These are phyloP conservation scores for Rhombomys opimus DNA, from an alignment of 2,113 vertebrate species.

Conservation along the genomic window DNA sequence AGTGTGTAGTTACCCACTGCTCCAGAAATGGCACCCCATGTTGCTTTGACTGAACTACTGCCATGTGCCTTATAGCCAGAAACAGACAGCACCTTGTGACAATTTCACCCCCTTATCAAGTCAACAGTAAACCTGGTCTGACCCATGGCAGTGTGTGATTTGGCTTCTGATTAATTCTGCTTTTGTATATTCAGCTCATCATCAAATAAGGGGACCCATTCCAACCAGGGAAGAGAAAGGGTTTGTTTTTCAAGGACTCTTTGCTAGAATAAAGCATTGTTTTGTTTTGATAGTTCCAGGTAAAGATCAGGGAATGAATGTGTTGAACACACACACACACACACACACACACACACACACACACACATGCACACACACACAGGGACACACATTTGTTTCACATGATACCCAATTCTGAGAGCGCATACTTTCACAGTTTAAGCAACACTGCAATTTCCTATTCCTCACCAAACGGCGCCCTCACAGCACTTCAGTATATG, in stretches of 20 bases:
- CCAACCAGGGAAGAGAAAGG: conserved; percentile 26
- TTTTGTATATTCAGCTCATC: conserved; percentile 38
- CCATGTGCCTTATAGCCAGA: conserved; percentile 7
- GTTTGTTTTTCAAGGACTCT: conserved; percentile 64
- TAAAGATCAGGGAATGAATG: conserved; percentile 27
- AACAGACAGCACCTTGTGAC: background rate
- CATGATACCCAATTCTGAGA: background rate
- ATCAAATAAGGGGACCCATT: background rate
- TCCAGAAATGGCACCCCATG: background rate
- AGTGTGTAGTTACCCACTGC: background rate
- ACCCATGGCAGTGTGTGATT: conserved; percentile 46
- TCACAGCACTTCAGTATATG: conserved; percentile 43
- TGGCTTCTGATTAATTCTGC: conserved; percentile 56
- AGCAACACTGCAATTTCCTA: conserved; percentile 57
- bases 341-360: background rate
- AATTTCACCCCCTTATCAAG: background rate
- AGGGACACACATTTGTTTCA: background rate
- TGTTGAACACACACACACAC: background rate
- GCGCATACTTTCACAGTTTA: background rate
- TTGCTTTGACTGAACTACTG: background rate
- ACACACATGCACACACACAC: background rate
- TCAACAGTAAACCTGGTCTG: background rate
- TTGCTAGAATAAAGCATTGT: conserved; percentile 36
- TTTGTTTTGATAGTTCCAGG: conserved; percentile 1
- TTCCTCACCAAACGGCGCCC: conserved; percentile 1